Base-by-base conservation (phyloP, 1,140 invertebrate species). In the Nilaparvata lugens region DNA sequence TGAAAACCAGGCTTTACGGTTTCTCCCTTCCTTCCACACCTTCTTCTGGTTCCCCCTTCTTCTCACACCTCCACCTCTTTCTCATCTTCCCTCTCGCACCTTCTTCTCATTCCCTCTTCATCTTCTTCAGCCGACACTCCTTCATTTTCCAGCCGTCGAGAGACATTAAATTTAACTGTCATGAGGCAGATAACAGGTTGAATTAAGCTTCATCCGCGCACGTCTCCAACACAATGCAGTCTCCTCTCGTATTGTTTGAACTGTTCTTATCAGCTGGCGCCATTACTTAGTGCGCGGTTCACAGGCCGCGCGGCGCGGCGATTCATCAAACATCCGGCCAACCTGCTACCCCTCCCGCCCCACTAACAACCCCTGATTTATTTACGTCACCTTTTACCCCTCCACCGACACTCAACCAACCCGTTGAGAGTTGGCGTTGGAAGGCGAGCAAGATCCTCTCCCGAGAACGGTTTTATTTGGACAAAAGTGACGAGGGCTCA, bases 121-220 rank as follows among this genome's bases (percentile, higher is more conserved):
- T 28, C 31, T 35, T 35, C 31, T 35, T 35, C 31, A n/a, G 31
- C 31, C 9, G n/a, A 35, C 31, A n/a, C 31, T 35, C 45, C 21
- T 48, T 48, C 45, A 18, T 48, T 48, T 48, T 48, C 45, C 45
- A 19, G 6, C 16, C 45, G 45, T 19, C 45, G 45, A 48, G 45
- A 48, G 45, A 48, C 45, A 48, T 48, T 48, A 48, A 48, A 48
- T 48, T 48, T 48, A 48, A 48, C 45, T 48, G 45, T 48, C 45
- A 48, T 48, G 45, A 48, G 45, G 45, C 45, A 48, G 45, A 48
- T 48, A 48, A 48, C 45, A 48, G 45, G 45, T 48, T 48, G 45
- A 48, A 48, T 48, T 48, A 48, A 48, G 45, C 45, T 48, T 48
- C 45, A 48, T 48, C 45, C 45, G 45, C 45, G 45, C 45, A 48